phyloP scores from a whole-genome alignment of 2,888 invertebrate genomes.

The Apotomis capreana region DNA sequence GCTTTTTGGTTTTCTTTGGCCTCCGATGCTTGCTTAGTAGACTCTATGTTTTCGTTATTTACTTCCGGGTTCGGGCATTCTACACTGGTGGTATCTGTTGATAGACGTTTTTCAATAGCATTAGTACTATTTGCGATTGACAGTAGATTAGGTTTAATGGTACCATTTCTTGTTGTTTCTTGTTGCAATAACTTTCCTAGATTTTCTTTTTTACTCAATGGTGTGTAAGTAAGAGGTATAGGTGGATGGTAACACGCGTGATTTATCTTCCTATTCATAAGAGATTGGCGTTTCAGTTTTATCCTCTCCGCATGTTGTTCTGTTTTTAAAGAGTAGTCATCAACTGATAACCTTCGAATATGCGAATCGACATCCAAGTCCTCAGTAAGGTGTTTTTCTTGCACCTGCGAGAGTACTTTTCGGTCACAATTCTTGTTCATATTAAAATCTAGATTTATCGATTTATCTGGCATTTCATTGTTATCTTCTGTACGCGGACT shows the following conservation, averaged over 20 bases:
- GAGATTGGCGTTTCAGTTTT: conserved; percentile 61
- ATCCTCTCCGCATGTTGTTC: conserved; percentile 56
- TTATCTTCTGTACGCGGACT: conserved; percentile 2
- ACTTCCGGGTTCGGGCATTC: conserved; percentile 16
- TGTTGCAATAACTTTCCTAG: conserved; percentile 14
- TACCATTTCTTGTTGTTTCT: conserved; percentile 23
- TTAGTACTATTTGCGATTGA: conserved; percentile 4
- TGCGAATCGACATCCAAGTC: conserved; percentile 40
- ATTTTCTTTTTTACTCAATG: conserved; percentile 45
- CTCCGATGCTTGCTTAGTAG: conserved; percentile 6
- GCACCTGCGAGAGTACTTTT: conserved; percentile 63
- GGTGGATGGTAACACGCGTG: conserved; percentile 53
- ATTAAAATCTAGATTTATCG: conserved; percentile 23
- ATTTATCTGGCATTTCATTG: neutral
- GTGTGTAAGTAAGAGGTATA: conserved; percentile 64
- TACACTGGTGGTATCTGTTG: neutral
- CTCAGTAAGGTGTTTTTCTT: conserved; percentile 54
- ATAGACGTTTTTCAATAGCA: conserved; percentile 4
- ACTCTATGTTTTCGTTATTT: conserved; percentile 31
- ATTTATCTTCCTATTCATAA: conserved; percentile 63
- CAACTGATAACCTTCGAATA: conserved; percentile 43
- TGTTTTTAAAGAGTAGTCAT: conserved; percentile 43
- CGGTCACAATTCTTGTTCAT: conserved; percentile 42
- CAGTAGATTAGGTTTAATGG: conserved; percentile 1
- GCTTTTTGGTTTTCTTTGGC: conserved; percentile 36